Evolutionary conservation across 2,888 invertebrate genomes (phyloP).

Genomic region (Tetragonisca angustula): DNA sequence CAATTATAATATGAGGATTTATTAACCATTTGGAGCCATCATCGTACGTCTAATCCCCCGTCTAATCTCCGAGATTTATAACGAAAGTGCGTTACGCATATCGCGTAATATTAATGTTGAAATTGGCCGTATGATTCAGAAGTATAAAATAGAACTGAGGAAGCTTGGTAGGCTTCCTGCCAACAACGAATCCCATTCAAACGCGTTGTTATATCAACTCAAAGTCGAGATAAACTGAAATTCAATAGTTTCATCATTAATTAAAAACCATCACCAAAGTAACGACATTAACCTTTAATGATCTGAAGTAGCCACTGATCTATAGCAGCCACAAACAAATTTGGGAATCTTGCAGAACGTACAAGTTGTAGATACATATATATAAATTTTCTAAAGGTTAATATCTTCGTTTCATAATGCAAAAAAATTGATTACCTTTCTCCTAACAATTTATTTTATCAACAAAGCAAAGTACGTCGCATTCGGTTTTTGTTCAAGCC

Average conservation of each 20-base stretch:
- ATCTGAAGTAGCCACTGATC: too few species aligned
- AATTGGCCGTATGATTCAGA: slow-evolving; percentile 66
- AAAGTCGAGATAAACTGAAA: neutral
- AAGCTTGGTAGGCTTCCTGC: slow-evolving; percentile 64
- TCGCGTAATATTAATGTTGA: slow-evolving; percentile 53
- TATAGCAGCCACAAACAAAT: too few species aligned
- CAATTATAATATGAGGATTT: slow-evolving; percentile 1
- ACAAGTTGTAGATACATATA: too few species aligned
- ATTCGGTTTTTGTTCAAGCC: neutral
- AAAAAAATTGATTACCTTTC: neutral
- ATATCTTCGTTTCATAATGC: neutral
- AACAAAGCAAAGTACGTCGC: neutral
- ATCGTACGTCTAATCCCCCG: too few species aligned
- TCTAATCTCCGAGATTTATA: slow-evolving; percentile 5
- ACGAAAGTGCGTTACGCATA: slow-evolving; percentile 38
- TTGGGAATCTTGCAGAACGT: neutral
- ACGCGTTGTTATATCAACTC: neutral
- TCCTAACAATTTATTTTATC: neutral
- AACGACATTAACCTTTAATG: neutral
- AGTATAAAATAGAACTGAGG: slow-evolving; percentile 67
- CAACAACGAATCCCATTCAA: slow-evolving; percentile 64
- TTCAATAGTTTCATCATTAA: neutral
- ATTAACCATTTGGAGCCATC: neutral
- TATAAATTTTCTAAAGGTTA: too few species aligned
- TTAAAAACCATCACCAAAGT: neutral